Conservation (phyloP, 2,888 invertebrate species). For the Apamea epomidion region DNA sequence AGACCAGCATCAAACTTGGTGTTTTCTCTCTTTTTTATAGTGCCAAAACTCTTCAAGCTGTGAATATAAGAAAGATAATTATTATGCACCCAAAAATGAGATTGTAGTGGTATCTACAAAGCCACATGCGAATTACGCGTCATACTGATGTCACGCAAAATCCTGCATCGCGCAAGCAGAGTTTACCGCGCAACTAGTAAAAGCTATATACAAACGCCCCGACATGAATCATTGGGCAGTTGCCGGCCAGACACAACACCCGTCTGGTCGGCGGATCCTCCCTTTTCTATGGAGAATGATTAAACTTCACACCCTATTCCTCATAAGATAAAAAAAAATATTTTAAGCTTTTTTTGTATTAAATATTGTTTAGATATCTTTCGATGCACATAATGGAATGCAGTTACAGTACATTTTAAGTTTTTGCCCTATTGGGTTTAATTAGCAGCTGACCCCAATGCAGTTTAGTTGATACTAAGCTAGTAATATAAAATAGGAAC, state of each 20-base stretch:
- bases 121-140: no score
- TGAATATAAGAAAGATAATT: background rate
- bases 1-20: slow-evolving; percentile 64
- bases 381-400: background rate
- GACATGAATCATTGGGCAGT: no score
- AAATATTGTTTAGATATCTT: background rate
- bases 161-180: no score
- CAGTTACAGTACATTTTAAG: background rate
- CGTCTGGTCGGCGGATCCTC: no score
- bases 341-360: background rate
- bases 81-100: background rate
- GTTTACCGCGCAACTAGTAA: no score
- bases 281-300: no score
- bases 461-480: background rate
- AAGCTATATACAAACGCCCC: no score
- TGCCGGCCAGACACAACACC: no score
- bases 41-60: slow-evolving; percentile 51
- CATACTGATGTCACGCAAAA: no score
- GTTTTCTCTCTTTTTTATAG: slow-evolving; percentile 5
- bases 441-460: no score
- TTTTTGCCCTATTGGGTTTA: background rate
- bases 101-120: no score
- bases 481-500: background rate
- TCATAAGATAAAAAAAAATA: background rate
- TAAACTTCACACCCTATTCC: no score